Conservation (phyloP, 2,888 invertebrate species). For the Lithophane leautieri region DNA sequence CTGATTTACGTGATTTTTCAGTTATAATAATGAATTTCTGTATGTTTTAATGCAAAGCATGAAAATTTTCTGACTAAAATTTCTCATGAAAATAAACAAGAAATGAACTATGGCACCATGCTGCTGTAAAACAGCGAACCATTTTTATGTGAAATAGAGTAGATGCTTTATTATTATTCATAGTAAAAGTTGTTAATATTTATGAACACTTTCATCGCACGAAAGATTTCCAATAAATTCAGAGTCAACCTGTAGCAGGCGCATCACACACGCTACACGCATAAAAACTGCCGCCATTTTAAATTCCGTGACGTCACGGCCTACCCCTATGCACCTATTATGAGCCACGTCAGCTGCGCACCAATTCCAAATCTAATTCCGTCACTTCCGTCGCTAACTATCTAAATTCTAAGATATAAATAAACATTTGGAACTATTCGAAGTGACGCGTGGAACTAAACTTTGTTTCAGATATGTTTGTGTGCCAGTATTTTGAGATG, state of each 20-base stretch:
- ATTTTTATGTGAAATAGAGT: no score
- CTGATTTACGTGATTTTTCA: no score
- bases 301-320: conserved; percentile 46
- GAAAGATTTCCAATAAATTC: neutral
- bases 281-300: neutral
- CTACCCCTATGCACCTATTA: conserved; percentile 58
- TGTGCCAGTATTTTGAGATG: conserved; percentile 28
- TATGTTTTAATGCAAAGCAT: no score
- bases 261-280: neutral
- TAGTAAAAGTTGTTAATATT: no score
- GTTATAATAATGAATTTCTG: no score
- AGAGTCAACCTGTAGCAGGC: neutral
- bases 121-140: no score
- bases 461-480: conserved; percentile 31
- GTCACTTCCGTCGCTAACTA: conserved; percentile 63
- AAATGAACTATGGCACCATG: no score
- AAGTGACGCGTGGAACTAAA: conserved; percentile 47
- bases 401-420: conserved; percentile 62
- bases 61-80: no score
- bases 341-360: conserved; percentile 61
- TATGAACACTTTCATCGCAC: neutral
- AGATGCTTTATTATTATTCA: no score
- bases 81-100: no score
- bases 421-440: conserved; percentile 59
- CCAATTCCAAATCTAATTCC: conserved; percentile 57